These are phyloP conservation scores for Ennomos erosarius DNA, from an alignment of 2,888 invertebrate species.

Conservation along the genomic window DNA sequence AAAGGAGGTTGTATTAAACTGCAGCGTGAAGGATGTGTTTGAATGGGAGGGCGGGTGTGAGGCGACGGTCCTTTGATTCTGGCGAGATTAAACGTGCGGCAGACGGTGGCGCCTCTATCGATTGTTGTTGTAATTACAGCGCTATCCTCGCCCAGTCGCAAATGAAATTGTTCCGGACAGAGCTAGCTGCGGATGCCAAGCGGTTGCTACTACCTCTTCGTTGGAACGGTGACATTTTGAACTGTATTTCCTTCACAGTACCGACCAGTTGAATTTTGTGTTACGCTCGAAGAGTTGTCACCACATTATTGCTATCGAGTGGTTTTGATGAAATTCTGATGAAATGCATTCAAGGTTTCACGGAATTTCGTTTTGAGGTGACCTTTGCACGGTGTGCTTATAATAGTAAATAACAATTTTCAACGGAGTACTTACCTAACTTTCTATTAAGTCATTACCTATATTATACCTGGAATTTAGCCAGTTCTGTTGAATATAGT, in stretches of 20 bases:
- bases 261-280: constrained; percentile 31
- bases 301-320: constrained; percentile 58
- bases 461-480: too few species aligned
- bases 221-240: constrained; percentile 56
- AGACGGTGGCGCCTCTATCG: constrained; percentile 85
- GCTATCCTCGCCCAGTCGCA: constrained; percentile 84
- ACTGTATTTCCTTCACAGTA: constrained; percentile 55
- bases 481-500: too few species aligned
- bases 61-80: constrained; percentile 83
- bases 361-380: constrained; percentile 24
- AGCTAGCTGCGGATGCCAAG: constrained; percentile 79
- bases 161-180: constrained; percentile 85
- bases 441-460: too few species aligned
- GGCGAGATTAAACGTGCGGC: constrained; percentile 85
- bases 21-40: constrained; percentile 53
- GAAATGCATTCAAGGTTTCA: constrained; percentile 52
- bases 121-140: constrained; percentile 86
- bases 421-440: too few species aligned
- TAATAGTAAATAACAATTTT: too few species aligned
- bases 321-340: constrained; percentile 62
- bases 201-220: constrained; percentile 67
- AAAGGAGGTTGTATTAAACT: constrained; percentile 13
- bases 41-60: constrained; percentile 71
- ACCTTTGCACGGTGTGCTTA: constrained; percentile 3
- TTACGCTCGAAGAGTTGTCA: constrained; percentile 37